These are phyloP conservation scores for Porphyrio hochstetteri DNA, from an alignment of 2,113 vertebrate genomes.

Conservation along the genomic window DNA sequence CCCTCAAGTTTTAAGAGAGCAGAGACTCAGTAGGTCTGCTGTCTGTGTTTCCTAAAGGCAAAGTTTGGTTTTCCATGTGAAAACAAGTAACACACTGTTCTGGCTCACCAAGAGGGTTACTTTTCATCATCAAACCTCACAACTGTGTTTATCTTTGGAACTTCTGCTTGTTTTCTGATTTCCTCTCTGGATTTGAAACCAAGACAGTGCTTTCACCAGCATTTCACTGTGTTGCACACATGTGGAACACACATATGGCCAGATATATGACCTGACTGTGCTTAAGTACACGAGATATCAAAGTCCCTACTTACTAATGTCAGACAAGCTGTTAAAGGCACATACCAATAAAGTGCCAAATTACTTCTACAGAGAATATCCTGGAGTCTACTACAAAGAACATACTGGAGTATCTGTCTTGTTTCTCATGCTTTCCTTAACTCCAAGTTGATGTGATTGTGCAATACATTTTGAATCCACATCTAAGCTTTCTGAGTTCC, in stretches of 20 bases:
- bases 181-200: neutral
- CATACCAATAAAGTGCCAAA: neutral
- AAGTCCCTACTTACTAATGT: neutral
- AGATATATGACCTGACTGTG: neutral
- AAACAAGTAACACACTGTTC: neutral
- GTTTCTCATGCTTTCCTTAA: neutral
- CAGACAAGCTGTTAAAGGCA: neutral
- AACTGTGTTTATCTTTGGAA: neutral
- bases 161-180: neutral
- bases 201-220: neutral
- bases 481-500: neutral
- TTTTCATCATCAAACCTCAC: neutral
- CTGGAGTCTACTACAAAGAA: neutral
- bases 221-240: neutral
- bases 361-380: neutral
- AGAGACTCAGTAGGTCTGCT: neutral
- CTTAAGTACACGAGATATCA: neutral
- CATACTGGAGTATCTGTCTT: neutral
- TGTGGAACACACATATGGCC: neutral
- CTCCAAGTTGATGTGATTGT: neutral
- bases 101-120: neutral
- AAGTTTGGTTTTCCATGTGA: neutral
- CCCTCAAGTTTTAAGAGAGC: neutral
- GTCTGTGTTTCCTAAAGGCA: neutral
- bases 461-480: constrained; percentile 12